Evolutionary conservation across 2,888 invertebrate species (phyloP), one percentile per base, ranked within the genome.

Genomic region (Corythucha ciliata): DNA sequence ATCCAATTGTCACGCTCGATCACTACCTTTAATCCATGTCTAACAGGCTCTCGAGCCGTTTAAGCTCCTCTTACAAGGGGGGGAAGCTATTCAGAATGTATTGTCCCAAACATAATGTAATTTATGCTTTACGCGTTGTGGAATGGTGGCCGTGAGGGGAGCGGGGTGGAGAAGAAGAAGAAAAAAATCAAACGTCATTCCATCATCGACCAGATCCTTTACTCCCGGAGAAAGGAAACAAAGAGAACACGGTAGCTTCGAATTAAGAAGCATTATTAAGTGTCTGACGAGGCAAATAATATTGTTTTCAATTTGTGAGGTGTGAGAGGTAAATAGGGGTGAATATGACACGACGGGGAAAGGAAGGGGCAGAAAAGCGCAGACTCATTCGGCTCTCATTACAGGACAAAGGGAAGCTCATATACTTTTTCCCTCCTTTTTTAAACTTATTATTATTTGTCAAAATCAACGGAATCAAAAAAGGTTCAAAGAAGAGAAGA

Each of bases 1-100:
- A 56, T 56, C 47, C 55, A 53, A 56, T 56, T 56, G 55, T 53
- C 55, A 56, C 53, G 53, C 49, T 39, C 52, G 52, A 55, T 55
- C 53, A 49, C 52, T 49, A 39, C 20, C 37, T 36, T 46, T 53
- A 56, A 56, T 53, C 55, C 55, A 48, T 56, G 49, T 33, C 53
- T 53, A 56, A 56, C 55, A 53, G 53, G 48, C 41, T 32, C 34
- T 52, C 52, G 48, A 55, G 52, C 41, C 37, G 34, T 48, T 48
- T 55, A 52, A 55, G 52, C 52, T 52, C 45, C 26, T 40, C 46
- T n/a, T 32, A 22, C 18, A 21, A 42, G 39, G 21, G 41, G 41
- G 33, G 32, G 24, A 40, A 29, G 21, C 32, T 40, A 41, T 45
- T 51, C 45, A 33, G 40, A 32, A 50, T 52, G 42, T 53, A 56